Percentiles rank a stretch among this genome's conserved stretches.
Conservation (phyloP, 2,888 invertebrate genomes). For the Biston stratarius region DNA sequence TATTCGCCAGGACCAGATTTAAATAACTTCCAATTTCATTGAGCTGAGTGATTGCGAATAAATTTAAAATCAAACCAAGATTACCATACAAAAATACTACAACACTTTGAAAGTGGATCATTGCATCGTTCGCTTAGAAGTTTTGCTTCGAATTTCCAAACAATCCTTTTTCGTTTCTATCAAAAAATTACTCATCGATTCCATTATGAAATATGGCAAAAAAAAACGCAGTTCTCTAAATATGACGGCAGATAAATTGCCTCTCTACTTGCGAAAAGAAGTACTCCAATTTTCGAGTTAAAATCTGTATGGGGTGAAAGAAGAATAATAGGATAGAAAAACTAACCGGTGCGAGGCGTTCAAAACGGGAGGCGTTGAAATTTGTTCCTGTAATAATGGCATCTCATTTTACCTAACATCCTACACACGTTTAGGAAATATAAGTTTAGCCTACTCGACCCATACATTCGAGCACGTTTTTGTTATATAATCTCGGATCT, state of each 20-base stretch:
- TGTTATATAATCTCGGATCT: background rate
- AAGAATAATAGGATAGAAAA: conserved; percentile 39
- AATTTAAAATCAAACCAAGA: conserved; percentile 47
- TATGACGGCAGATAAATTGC: conserved; percentile 34
- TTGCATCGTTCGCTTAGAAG: too few species aligned
- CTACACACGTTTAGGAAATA: background rate
- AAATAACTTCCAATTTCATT: conserved; percentile 59
- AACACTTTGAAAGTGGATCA: too few species aligned
- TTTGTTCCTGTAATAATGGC: conserved; percentile 8
- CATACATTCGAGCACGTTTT: background rate
- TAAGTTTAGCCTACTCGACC: background rate
- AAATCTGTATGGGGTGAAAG: conserved; percentile 38
- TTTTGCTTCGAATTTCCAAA: too few species aligned
- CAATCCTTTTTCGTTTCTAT: too few species aligned
- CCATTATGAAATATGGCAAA: conserved; percentile 11
- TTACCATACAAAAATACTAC: conserved; percentile 9
- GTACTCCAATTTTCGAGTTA: conserved; percentile 41
- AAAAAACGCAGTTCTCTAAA: conserved; percentile 18
- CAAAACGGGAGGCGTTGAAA: conserved; percentile 20
- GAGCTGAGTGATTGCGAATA: conserved; percentile 57
- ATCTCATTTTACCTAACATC: background rate
- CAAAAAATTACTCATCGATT: conserved; percentile 12
- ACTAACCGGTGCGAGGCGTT: conserved; percentile 36
- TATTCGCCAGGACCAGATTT: conserved; percentile 54
- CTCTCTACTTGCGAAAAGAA: conserved; percentile 38